These are phyloP conservation scores for Gerris buenoi DNA, from an alignment of 1,140 invertebrate species.

Conservation along the genomic window DNA sequence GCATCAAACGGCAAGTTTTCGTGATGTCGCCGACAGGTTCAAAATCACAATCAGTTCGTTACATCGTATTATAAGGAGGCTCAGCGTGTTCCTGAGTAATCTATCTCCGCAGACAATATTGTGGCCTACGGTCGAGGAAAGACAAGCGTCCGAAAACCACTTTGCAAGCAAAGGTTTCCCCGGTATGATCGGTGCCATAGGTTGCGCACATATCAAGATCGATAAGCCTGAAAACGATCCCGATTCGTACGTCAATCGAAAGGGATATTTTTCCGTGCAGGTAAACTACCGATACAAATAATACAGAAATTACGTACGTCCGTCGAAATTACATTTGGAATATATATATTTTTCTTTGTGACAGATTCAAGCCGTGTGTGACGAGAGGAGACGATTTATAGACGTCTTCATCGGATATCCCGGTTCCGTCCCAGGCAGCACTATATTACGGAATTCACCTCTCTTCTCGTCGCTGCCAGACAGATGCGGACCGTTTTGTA, in stretches of 20 bases:
- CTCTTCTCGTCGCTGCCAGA: constrained; percentile 3
- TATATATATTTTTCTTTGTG: too few relatives aligned
- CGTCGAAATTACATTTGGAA: too few relatives aligned
- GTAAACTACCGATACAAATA: constrained; percentile 6
- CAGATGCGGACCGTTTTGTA: constrained; percentile 11
- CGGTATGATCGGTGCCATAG: constrained; percentile 23
- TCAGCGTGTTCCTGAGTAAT: not conserved
- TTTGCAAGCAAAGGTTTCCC: constrained; percentile 17
- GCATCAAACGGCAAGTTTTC: too few relatives aligned
- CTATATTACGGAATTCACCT: constrained; percentile 14
- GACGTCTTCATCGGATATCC: constrained; percentile 19
- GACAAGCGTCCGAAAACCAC: constrained; percentile 8
- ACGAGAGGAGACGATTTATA: constrained; percentile 15
- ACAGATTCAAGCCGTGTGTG: too few relatives aligned
- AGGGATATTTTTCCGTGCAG: constrained; percentile 21
- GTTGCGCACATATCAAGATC: constrained; percentile 21
- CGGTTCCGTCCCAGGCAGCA: constrained; percentile 17
- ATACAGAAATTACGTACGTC: too few relatives aligned
- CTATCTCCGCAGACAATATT: constrained; percentile 6
- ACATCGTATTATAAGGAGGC: constrained; percentile 19
- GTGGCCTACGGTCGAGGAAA: constrained; percentile 15
- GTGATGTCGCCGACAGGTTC: too few relatives aligned
- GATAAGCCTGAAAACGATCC: constrained; percentile 19
- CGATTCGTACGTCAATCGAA: constrained; percentile 20
- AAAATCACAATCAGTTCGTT: too few relatives aligned